Evolutionary conservation across 2,113 vertebrate species (phyloP).

Genomic region (Podarcis cretensis): DNA sequence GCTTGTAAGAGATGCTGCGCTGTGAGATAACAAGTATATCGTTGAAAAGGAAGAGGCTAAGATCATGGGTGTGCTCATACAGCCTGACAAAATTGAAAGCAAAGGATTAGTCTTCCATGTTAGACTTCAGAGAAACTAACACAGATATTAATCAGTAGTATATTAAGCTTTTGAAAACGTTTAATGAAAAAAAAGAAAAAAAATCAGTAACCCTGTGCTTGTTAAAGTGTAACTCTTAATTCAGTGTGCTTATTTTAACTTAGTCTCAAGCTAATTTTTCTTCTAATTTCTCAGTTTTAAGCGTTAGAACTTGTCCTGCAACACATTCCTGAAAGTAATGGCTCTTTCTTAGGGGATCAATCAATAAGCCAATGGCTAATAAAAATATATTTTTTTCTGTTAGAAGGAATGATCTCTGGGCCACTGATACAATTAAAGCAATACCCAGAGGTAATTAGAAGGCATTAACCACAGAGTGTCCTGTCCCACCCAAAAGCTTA

Average conservation of each 20-base stretch:
- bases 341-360: not conserved
- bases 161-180: not conserved
- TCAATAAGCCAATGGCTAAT: not conserved
- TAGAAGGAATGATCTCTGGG: not conserved
- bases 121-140: not conserved
- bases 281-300: not conserved
- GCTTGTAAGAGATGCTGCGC: slow-evolving; percentile 61
- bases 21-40: slow-evolving; percentile 76
- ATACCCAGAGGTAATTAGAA: not conserved
- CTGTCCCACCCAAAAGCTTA: not conserved
- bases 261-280: not conserved
- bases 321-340: not conserved
- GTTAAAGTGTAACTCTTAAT: too few relatives aligned
- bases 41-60: slow-evolving; percentile 85
- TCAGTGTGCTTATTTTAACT: too few relatives aligned
- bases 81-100: slow-evolving; percentile 55
- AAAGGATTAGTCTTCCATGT: not conserved
- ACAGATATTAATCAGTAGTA: fast-evolving
- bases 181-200: not conserved
- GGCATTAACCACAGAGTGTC: not conserved
- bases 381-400: not conserved
- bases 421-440: not conserved
- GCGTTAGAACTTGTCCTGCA: not conserved
- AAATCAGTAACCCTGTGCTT: too few relatives aligned
- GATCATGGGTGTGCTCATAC: slow-evolving; percentile 74